Conservation (phyloP, 92 coral and sea anemone genomes). For the Palythoa grandis region DNA sequence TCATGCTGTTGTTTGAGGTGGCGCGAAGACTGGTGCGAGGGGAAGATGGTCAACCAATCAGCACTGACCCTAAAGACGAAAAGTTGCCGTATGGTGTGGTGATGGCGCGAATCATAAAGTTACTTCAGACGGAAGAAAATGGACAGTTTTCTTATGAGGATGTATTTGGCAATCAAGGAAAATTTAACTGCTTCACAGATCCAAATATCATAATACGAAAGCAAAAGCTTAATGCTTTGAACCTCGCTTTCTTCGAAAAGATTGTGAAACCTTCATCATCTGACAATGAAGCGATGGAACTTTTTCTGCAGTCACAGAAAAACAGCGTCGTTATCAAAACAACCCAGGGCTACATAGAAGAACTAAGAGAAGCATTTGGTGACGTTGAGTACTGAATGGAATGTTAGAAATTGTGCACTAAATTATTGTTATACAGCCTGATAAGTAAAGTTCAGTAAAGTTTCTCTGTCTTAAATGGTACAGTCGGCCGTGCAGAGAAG, state of each 20-base stretch:
- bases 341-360: constrained; percentile 70
- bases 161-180: constrained; percentile 70
- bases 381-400: constrained; percentile 28
- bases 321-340: constrained; percentile 77
- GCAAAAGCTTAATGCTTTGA: constrained; percentile 72
- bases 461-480: too few species aligned
- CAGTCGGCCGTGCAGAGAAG: too few species aligned
- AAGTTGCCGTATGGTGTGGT: constrained; percentile 76
- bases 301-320: constrained; percentile 76
- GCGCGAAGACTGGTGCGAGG: constrained; percentile 91
- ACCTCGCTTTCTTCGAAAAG: constrained; percentile 72
- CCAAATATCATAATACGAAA: constrained; percentile 74
- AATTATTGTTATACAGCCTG: too few species aligned
- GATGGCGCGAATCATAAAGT: constrained; percentile 67
- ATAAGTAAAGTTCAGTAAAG: too few species aligned
- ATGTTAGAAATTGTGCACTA: not conserved
- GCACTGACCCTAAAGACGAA: constrained; percentile 81
- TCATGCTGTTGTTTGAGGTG: constrained; percentile 79
- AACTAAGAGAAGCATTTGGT: constrained; percentile 72
- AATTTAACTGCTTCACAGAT: constrained; percentile 74
- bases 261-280: constrained; percentile 53
- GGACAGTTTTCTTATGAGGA: constrained; percentile 74
- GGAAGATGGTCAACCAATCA: constrained; percentile 65
- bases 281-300: constrained; percentile 62
- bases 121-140: constrained; percentile 69